Conservation (phyloP, 2,113 vertebrate species). For the Marmota monax region DNA sequence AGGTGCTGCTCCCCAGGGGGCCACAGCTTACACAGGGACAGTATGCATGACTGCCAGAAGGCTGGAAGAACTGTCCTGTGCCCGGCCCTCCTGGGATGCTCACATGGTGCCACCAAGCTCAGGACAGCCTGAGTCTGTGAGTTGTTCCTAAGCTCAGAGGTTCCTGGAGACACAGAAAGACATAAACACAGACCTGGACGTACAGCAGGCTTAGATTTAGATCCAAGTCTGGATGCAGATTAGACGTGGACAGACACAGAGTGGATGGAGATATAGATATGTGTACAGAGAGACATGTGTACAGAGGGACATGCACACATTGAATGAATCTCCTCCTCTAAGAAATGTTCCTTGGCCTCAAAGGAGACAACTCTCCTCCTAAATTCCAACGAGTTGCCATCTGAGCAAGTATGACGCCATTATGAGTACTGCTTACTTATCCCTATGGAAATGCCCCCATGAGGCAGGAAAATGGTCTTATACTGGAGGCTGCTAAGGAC, state of each 20-base stretch:
- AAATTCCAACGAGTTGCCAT: neutral
- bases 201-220: neutral
- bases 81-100: accelerated
- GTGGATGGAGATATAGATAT: neutral
- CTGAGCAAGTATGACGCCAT: neutral
- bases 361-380: neutral
- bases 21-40: neutral
- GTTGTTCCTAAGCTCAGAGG: neutral
- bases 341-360: neutral
- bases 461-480: neutral
- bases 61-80: neutral
- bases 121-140: neutral
- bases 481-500: neutral
- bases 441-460: neutral
- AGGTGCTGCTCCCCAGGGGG: no score
- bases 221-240: neutral
- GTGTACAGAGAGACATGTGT: neutral
- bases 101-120: neutral
- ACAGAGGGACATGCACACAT: no score
- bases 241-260: neutral
- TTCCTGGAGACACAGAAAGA: neutral
- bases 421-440: neutral
- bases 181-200: neutral
- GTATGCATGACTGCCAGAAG: neutral
- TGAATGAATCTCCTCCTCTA: neutral